Evolutionary conservation across 1,140 invertebrate species (phyloP), one percentile per base, ranked within the genome.

Genomic region (Panagrolaimus sp.): DNA sequence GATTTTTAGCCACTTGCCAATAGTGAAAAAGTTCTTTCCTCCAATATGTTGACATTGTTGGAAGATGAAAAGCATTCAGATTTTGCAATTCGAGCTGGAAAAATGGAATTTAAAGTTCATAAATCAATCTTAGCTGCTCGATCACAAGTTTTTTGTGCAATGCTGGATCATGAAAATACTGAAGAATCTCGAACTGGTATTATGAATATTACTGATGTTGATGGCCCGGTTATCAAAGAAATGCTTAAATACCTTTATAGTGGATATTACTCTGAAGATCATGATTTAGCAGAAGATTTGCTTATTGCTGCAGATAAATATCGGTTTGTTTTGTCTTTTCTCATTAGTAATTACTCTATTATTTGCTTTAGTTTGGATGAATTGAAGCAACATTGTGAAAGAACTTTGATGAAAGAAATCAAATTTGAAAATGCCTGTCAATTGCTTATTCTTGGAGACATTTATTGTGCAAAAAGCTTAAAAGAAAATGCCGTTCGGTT

Each of bases 221-320:
- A 82, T 21, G 75, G 65, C 58, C 69, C 70, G 24, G 80, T 82
- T 45, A 69, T 82, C 0, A 71, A 72, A 45, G 80, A 82, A 63
- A 83, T 82, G 80, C 55, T 82, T n/a, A 63, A 72, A 24, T 83
- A 82, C 63, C 81, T 82, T 58, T 82, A 82, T 43, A 72, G 65
- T 46, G 82, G 82, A 14, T 28, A 68, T 9, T 82, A 75, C 67
- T 65, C 73, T 12, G 63, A 70, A 8, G 80, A 83, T 43, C 64
- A 81, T 9, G 80, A 82, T 47, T 74, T 82, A 43, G 82, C 82
- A 6, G 77, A 73, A 46, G 80, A 83, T 66, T 64, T 82, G n/a
- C 64, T 82, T 9, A 81, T 82, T 71, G 80, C 80, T n/a, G 80
- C 80, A 24, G 80, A 82, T 68, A 82, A 82, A 64, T 82, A 82